phyloP scores from a whole-genome alignment of 2,113 vertebrate genomes.

The Brachyhypopomus gauderio region DNA sequence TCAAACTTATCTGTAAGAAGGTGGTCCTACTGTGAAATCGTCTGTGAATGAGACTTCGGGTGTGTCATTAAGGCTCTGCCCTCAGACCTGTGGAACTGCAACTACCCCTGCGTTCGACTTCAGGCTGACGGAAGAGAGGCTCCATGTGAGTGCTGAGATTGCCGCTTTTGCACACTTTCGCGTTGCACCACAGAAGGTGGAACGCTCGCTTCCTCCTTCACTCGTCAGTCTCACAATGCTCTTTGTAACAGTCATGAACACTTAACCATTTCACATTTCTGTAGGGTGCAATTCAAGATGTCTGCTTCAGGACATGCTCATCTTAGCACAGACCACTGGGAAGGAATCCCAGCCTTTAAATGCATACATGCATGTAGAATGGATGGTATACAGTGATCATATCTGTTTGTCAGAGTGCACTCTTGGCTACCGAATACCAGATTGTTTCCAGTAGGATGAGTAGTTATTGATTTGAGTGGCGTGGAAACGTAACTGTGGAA shows the following conservation, averaged over 20 bases:
- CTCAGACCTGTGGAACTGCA: neutral
- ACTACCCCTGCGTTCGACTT: too few species aligned
- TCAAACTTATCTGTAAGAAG: neutral
- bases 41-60: neutral
- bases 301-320: slow-evolving; percentile 14
- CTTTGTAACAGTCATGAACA: slow-evolving; percentile 15
- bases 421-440: neutral
- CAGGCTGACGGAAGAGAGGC: neutral
- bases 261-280: slow-evolving; percentile 35
- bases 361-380: slow-evolving; percentile 29
- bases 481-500: neutral
- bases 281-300: slow-evolving; percentile 9
- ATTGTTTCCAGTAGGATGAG: neutral
- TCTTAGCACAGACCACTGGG: slow-evolving; percentile 3
- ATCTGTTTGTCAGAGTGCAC: neutral
- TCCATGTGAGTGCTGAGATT: neutral
- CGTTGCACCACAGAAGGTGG: slow-evolving; percentile 18
- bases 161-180: slow-evolving; percentile 17
- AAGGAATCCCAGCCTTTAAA: slow-evolving; percentile 12
- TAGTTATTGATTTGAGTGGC: slow-evolving; percentile 3
- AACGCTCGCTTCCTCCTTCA: slow-evolving; percentile 4
- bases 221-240: neutral
- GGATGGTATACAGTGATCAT: slow-evolving; percentile 27
- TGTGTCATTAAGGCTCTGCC: neutral
- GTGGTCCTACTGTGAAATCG: neutral